Evolutionary conservation across 2,888 invertebrate genomes (phyloP).

Genomic region (Hemaris fuciformis): DNA sequence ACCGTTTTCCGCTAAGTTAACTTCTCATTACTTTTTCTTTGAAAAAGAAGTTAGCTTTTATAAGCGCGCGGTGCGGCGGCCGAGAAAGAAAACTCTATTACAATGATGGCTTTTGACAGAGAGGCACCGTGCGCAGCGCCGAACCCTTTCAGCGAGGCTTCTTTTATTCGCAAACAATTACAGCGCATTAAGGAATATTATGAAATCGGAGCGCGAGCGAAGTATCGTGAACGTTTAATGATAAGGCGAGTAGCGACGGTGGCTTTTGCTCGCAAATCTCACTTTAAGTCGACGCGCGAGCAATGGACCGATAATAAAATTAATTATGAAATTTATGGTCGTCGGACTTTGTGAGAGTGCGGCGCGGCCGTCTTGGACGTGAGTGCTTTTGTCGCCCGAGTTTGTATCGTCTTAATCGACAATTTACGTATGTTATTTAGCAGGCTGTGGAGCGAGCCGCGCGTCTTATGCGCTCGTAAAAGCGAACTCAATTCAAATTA

Average conservation of each 20-base stretch:
- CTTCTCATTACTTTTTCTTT: slow-evolving; percentile 78
- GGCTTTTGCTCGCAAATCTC: slow-evolving; percentile 71
- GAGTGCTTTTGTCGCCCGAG: slow-evolving; percentile 57
- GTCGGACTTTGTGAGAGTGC: slow-evolving; percentile 30
- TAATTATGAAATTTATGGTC: slow-evolving; percentile 62
- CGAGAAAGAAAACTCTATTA: slow-evolving; percentile 71
- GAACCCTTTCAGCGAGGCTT: slow-evolving; percentile 54
- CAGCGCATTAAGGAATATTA: slow-evolving; percentile 58
- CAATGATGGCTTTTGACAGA: slow-evolving; percentile 69
- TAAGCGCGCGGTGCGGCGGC: slow-evolving; percentile 53
- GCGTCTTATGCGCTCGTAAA: slow-evolving; percentile 49
- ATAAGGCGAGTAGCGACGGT: slow-evolving; percentile 62
- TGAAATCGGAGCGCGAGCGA: slow-evolving; percentile 50
- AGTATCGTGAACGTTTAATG: slow-evolving; percentile 69
- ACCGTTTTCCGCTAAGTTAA: slow-evolving; percentile 76
- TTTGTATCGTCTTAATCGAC: slow-evolving; percentile 67
- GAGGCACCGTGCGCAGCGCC: slow-evolving; percentile 43
- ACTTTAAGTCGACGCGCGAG: slow-evolving; percentile 64
- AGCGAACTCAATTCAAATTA: slow-evolving; percentile 50
- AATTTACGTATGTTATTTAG: slow-evolving; percentile 63
- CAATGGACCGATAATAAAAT: slow-evolving; percentile 71
- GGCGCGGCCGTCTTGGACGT: slow-evolving; percentile 48
- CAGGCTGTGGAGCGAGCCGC: slow-evolving; percentile 29
- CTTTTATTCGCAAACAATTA: slow-evolving; percentile 70
- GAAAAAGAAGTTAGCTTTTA: slow-evolving; percentile 73